phyloP scores from a whole-genome alignment of 2,797 vertebrate genomes.

The Caiman crocodilus region DNA sequence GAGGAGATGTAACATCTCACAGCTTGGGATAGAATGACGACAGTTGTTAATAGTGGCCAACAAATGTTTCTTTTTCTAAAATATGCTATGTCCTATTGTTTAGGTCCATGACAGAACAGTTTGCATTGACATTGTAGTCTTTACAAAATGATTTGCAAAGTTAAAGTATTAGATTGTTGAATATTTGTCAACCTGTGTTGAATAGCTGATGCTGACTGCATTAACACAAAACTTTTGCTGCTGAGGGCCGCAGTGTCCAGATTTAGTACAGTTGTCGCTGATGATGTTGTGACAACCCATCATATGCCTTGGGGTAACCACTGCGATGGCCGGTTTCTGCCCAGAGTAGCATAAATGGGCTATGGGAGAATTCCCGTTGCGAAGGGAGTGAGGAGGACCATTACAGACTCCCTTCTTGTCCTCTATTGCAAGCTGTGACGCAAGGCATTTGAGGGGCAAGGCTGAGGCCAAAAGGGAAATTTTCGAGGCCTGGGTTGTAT shows the following conservation, averaged over 20 bases:
- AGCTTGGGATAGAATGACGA: background rate
- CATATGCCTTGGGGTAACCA: background rate
- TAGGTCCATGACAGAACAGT: background rate
- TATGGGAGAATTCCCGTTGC: fast-evolving
- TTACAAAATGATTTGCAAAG: background rate
- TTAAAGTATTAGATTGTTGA: background rate
- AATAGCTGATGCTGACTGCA: background rate
- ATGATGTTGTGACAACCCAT: background rate
- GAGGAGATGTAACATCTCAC: background rate
- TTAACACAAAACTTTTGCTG: background rate
- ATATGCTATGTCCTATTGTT: background rate
- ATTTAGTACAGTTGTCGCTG: background rate
- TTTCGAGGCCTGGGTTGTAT: background rate
- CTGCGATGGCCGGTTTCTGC: fast-evolving
- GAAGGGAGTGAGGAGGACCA: background rate
- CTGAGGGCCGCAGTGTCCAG: background rate
- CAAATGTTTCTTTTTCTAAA: background rate
- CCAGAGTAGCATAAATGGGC: background rate
- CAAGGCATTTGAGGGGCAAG: background rate
- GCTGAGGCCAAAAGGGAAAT: background rate
- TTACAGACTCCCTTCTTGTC: background rate
- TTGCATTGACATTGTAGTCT: background rate
- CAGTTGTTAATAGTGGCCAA: background rate
- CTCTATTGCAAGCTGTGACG: background rate
- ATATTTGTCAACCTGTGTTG: background rate